These are phyloP conservation scores for Cherax destructor DNA, from an alignment of 1,140 invertebrate species.

Conservation along the genomic window DNA sequence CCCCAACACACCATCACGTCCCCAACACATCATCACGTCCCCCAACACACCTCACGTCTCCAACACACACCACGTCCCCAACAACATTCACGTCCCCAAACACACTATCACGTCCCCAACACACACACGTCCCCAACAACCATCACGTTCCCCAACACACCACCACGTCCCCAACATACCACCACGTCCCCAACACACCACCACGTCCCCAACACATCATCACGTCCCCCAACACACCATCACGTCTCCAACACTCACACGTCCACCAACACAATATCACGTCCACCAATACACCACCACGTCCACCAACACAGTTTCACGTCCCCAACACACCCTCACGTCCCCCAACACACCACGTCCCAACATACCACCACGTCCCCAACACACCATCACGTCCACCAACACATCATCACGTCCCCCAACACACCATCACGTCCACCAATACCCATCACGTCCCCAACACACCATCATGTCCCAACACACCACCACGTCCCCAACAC, in stretches of 20 bases:
- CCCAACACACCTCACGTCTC: background rate
- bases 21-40: background rate
- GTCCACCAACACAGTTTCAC: background rate
- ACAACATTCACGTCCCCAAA: background rate
- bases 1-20: background rate
- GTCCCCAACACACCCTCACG: background rate
- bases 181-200: background rate
- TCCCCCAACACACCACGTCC: background rate
- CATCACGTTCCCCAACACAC: background rate
- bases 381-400: background rate
- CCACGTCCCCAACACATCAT: too few species aligned
- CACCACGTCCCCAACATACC: background rate
- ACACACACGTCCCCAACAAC: background rate
- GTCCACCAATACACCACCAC: background rate
- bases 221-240: too few species aligned
- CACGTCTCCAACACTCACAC: background rate
- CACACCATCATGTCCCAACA: background rate
- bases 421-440: background rate
- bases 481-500: background rate
- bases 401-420: background rate
- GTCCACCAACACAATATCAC: background rate
- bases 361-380: background rate
- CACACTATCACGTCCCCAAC: background rate
- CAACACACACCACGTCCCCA: background rate
- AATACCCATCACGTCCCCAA: background rate